A percentile compares a stretch with the other conserved stretches of the same genome.
Conservation (phyloP, 2,888 invertebrate species). For the Pandemis cinnamomeana region DNA sequence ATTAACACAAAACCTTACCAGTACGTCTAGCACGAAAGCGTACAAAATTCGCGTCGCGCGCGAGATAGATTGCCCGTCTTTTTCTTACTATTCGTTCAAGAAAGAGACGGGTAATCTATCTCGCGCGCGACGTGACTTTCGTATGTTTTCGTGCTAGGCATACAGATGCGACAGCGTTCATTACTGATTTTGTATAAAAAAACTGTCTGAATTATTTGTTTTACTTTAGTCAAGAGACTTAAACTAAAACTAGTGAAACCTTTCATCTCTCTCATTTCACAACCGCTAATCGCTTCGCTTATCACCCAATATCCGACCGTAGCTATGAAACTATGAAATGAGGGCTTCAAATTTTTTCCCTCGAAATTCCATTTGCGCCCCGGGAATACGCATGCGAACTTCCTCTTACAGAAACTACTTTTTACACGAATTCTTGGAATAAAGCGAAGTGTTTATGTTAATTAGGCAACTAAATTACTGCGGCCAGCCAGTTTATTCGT, state of each 20-base stretch:
- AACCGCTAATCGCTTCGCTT: conserved; percentile 20
- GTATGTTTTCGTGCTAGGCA: too few relatives aligned
- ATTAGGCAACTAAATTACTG: conserved; percentile 50
- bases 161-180: too few relatives aligned
- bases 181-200: too few relatives aligned
- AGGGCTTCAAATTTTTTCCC: conserved; percentile 48
- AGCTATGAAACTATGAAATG: conserved; percentile 44
- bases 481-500: conserved; percentile 40
- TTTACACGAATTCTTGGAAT: conserved; percentile 45
- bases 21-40: too few relatives aligned
- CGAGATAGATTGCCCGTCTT: too few relatives aligned
- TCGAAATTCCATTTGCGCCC: conserved; percentile 50
- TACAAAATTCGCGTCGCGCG: too few relatives aligned
- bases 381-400: conserved; percentile 54
- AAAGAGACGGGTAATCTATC: too few relatives aligned
- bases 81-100: too few relatives aligned
- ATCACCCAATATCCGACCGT: not conserved
- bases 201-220: too few relatives aligned
- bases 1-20: too few relatives aligned
- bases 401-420: conserved; percentile 46
- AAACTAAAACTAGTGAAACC: not conserved
- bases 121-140: too few relatives aligned
- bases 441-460: conserved; percentile 46
- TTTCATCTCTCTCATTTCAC: not conserved
- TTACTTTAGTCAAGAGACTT: too few relatives aligned